phyloP scores from a whole-genome alignment of 1,140 invertebrate species.

The Plutomurus gul region DNA sequence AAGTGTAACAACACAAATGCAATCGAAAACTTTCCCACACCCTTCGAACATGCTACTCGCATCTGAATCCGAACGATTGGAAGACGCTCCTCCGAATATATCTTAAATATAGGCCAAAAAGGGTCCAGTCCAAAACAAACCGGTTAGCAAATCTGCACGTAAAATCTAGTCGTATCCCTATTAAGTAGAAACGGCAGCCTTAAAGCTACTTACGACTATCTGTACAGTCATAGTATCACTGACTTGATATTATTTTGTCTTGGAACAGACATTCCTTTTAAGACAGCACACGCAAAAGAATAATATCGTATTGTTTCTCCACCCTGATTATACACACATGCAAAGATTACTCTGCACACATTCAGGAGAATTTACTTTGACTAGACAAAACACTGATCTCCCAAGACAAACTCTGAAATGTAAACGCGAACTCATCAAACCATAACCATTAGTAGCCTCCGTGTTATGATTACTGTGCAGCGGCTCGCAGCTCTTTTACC shows the following conservation, averaged over 20 bases:
- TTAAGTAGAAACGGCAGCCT: too few species aligned
- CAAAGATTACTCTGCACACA: neutral
- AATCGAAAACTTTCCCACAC: neutral
- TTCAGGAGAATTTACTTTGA: neutral
- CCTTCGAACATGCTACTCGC: neutral
- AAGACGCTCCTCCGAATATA: neutral
- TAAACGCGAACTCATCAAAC: neutral
- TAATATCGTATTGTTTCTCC: neutral
- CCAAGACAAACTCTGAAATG: neutral
- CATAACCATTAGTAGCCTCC: neutral
- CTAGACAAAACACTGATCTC: neutral
- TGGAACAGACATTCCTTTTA: too few species aligned
- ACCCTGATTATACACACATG: neutral
- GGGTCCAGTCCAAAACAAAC: neutral
- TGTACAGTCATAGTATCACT: too few species aligned
- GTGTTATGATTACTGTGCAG: neutral
- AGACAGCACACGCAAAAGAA: neutral
- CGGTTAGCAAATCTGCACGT: constrained; percentile 4
- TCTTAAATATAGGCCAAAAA: neutral
- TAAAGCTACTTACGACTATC: too few species aligned
- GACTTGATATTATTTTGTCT: too few species aligned
- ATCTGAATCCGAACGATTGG: neutral
- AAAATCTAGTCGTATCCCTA: neutral
- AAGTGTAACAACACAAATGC: neutral
- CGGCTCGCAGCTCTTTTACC: neutral